A percentile compares a stretch with the other conserved stretches of the same genome.
These are phyloP conservation scores for Eupelmus urozonus DNA, from an alignment of 2,888 invertebrate genomes.

Conservation along the genomic window DNA sequence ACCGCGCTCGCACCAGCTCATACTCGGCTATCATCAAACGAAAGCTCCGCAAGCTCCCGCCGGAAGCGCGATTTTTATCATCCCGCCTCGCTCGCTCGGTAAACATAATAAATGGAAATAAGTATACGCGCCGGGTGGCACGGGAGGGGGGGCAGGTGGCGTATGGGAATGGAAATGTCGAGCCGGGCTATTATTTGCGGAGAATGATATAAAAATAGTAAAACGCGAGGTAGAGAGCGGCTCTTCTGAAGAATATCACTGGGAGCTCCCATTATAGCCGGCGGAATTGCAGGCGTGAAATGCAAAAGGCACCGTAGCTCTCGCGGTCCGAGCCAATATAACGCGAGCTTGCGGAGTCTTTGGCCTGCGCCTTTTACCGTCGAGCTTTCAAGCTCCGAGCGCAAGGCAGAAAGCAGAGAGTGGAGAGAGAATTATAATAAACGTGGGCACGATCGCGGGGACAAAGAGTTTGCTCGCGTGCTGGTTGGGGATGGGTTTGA, in stretches of 20 bases:
- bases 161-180: conserved; percentile 48
- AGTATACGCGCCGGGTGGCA: too few species aligned
- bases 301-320: conserved; percentile 48
- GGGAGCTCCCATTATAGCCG: conserved; percentile 61
- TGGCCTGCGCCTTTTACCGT: background rate
- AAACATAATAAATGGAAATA: conserved; percentile 54
- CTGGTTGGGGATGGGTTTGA: too few species aligned
- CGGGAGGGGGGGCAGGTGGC: background rate
- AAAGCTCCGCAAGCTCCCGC: background rate
- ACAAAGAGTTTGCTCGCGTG: too few species aligned
- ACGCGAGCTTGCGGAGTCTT: background rate
- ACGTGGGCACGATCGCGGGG: conserved; percentile 40
- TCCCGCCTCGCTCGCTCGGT: background rate
- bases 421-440: conserved; percentile 40
- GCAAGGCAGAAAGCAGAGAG: too few species aligned
- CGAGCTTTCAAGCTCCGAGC: too few species aligned
- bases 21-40: conserved; percentile 2
- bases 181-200: conserved; percentile 53
- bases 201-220: conserved; percentile 56
- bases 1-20: too few species aligned
- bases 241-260: conserved; percentile 54
- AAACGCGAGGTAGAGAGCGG: background rate
- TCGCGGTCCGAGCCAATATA: conserved; percentile 35
- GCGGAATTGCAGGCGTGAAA: conserved; percentile 61
- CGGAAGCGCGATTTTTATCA: conserved; percentile 16